A percentile compares a stretch with the other conserved stretches of the same genome.
These are phyloP conservation scores for Dendronephthya gigantea DNA, from an alignment of 64 coral and sea anemone genomes.

Conservation along the genomic window DNA sequence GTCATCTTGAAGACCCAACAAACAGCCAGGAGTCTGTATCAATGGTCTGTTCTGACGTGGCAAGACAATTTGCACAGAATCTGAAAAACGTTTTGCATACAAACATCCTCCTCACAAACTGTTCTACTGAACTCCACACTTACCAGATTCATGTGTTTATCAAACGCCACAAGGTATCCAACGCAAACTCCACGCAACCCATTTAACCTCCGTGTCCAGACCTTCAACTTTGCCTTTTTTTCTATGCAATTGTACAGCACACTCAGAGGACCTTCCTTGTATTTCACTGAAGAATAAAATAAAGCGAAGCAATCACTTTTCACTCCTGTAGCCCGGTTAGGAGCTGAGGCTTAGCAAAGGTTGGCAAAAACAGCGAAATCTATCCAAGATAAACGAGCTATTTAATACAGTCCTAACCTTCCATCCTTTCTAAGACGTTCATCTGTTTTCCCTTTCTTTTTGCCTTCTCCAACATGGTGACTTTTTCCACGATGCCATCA, in stretches of 20 bases:
- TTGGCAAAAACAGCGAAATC: too few relatives aligned
- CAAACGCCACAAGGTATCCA: constrained; percentile 95
- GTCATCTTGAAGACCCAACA: not conserved
- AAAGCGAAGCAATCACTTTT: not conserved
- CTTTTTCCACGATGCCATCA: not conserved
- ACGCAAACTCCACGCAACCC: constrained; percentile 68
- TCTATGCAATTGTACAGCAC: constrained; percentile 70
- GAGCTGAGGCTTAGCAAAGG: too few relatives aligned
- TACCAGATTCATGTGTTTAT: constrained; percentile 98
- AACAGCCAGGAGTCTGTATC: not conserved
- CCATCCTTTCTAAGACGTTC: constrained; percentile 80
- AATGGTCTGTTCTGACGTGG: too few relatives aligned
- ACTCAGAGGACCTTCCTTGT: constrained; percentile 64
- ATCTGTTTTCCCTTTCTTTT: constrained; percentile 34
- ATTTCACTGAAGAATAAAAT: constrained; percentile 32
- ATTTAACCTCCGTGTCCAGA: constrained; percentile 82
- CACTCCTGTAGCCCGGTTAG: not conserved
- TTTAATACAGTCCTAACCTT: constrained; percentile 57
- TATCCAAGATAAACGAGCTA: too few relatives aligned
- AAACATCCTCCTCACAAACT: not conserved
- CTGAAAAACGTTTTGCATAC: not conserved
- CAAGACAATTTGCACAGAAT: too few relatives aligned
- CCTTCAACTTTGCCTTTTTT: constrained; percentile 58
- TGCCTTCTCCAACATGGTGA: not conserved
- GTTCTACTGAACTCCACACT: not conserved